phyloP scores from a whole-genome alignment of 2,888 invertebrate genomes.

The Drosophila basisetae region DNA sequence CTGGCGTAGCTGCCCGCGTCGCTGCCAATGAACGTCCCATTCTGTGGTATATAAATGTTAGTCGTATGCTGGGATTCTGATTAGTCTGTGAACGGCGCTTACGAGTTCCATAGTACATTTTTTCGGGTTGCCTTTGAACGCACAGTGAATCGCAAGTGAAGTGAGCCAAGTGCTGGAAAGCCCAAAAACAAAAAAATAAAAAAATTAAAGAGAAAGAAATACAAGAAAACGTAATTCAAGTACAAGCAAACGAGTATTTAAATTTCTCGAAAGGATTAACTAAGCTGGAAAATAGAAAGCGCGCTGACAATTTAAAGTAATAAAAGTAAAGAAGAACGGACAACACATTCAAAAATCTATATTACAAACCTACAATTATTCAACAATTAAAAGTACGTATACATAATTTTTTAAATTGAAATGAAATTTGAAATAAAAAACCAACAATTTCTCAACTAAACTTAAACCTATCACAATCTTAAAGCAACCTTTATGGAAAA shows the following conservation, averaged over 20 bases:
- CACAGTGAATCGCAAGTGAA: conserved; percentile 62
- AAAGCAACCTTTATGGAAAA: conserved; percentile 5
- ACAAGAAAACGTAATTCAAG: conserved; percentile 8
- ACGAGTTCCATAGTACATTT: conserved; percentile 73
- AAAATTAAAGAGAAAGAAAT: neutral
- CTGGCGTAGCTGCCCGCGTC: conserved; percentile 27
- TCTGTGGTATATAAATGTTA: conserved; percentile 81
- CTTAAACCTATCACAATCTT: conserved; percentile 24
- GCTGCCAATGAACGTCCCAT: conserved; percentile 37
- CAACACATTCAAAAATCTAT: conserved; percentile 6
- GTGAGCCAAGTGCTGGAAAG: conserved; percentile 57
- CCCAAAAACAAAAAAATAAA: conserved; percentile 32
- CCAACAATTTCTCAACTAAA: conserved; percentile 7
- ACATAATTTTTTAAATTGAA: conserved; percentile 29
- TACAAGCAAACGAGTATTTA: conserved; percentile 9
- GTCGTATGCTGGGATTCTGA: conserved; percentile 79
- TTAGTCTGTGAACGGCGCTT: conserved; percentile 83
- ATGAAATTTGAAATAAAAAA: conserved; percentile 5
- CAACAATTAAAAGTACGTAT: conserved; percentile 61
- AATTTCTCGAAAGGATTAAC: conserved; percentile 4
- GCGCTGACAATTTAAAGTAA: conserved; percentile 7
- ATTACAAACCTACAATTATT: neutral
- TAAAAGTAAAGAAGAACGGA: conserved; percentile 9
- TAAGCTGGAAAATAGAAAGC: conserved; percentile 33
- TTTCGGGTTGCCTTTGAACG: conserved; percentile 65